Conservation (phyloP, 2,888 invertebrate genomes). For the Xylocampa areola region DNA sequence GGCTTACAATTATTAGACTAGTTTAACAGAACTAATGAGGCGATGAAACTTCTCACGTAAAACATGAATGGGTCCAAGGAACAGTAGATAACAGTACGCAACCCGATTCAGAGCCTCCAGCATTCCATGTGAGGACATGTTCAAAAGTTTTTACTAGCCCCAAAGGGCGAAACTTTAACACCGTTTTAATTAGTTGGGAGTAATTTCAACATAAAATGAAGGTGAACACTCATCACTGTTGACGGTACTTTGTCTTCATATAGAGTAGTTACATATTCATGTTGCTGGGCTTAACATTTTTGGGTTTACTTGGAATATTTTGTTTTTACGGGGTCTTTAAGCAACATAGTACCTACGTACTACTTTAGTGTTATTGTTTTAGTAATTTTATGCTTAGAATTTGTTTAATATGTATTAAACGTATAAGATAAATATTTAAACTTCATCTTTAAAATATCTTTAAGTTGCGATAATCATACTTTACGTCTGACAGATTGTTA, state of each 20-base stretch:
- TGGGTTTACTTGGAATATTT: slow-evolving; percentile 10
- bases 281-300: slow-evolving; percentile 24
- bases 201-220: slow-evolving; percentile 67
- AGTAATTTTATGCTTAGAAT: too few relatives aligned
- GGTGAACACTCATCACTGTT: slow-evolving; percentile 58
- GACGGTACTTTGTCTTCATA: slow-evolving; percentile 48
- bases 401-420: too few relatives aligned
- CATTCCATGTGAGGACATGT: slow-evolving; percentile 54
- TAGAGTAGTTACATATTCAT: slow-evolving; percentile 31
- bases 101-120: slow-evolving; percentile 43
- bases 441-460: too few relatives aligned
- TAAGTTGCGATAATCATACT: too few relatives aligned
- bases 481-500: too few relatives aligned
- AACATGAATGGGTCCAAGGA: slow-evolving; percentile 53
- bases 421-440: too few relatives aligned
- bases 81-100: slow-evolving; percentile 8
- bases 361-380: too few relatives aligned
- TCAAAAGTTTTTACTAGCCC: slow-evolving; percentile 74
- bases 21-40: slow-evolving; percentile 23
- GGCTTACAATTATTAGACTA: background rate
- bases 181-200: slow-evolving; percentile 76
- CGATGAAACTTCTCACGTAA: slow-evolving; percentile 42
- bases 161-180: slow-evolving; percentile 70
- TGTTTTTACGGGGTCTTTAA: background rate
- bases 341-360: too few relatives aligned